Conservation (phyloP, 1,140 invertebrate genomes). For the Globodera ellingtonae region DNA sequence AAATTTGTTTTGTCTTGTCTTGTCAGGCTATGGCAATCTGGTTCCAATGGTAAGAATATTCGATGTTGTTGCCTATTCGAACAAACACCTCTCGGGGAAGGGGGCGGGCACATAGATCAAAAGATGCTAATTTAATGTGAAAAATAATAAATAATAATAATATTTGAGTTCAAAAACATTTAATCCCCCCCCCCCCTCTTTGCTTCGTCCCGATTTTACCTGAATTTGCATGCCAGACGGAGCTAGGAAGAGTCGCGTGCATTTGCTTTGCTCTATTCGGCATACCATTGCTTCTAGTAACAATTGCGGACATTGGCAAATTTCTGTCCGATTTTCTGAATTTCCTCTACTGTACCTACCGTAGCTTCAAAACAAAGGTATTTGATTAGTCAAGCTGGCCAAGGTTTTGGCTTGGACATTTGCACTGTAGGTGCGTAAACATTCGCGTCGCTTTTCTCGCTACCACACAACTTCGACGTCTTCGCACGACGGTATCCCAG, state of each 20-base stretch:
- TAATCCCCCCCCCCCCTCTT: too few species aligned
- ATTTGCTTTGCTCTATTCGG: constrained; percentile 70
- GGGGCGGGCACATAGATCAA: too few species aligned
- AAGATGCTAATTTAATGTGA: too few species aligned
- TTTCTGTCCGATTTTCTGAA: constrained; percentile 63
- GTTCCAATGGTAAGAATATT: constrained; percentile 64
- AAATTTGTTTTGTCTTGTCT: constrained; percentile 47
- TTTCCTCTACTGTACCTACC: constrained; percentile 50
- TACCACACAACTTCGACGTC: constrained; percentile 52
- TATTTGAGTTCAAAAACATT: too few species aligned
- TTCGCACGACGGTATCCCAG: constrained; percentile 19
- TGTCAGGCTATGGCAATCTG: constrained; percentile 69
- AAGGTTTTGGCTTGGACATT: background rate
- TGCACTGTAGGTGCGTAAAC: constrained; percentile 54
- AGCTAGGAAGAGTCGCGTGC: constrained; percentile 68
- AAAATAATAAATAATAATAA: too few species aligned
- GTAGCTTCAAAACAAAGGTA: constrained; percentile 23
- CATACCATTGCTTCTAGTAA: constrained; percentile 69
- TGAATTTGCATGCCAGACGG: constrained; percentile 51
- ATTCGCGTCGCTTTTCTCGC: constrained; percentile 55
- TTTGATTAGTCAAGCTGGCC: background rate
- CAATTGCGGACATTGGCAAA: constrained; percentile 68
- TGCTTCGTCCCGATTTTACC: too few species aligned
- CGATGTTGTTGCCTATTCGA: too few species aligned
- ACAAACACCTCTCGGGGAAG: too few species aligned